Conservation (phyloP, 2,113 vertebrate species). For the Sarotherodon lohbergeri region DNA sequence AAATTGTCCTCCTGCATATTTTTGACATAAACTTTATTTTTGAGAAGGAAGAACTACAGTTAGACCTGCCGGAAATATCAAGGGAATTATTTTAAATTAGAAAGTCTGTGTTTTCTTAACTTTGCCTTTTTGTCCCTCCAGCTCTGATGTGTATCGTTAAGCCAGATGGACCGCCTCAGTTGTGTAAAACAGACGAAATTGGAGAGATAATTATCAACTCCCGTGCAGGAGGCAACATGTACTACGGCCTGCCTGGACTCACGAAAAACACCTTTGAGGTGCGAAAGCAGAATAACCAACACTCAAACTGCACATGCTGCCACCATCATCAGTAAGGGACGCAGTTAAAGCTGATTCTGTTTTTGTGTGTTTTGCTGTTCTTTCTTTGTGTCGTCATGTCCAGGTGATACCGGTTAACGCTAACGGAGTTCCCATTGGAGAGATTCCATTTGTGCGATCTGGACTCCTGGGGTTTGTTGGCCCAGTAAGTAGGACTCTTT, state of each 20-base stretch:
- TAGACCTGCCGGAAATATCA: background rate
- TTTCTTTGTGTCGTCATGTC: background rate
- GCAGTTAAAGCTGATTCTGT: background rate
- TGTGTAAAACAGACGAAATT: slow-evolving; percentile 96
- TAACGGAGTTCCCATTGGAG: slow-evolving; percentile 85
- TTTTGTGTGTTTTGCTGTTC: background rate
- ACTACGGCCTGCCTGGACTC: slow-evolving; percentile 90
- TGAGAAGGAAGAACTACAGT: background rate
- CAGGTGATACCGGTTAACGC: slow-evolving; percentile 91
- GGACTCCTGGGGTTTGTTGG: slow-evolving; percentile 94
- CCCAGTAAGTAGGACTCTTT: slow-evolving; percentile 78
- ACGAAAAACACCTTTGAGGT: slow-evolving; percentile 98
- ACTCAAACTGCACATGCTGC: background rate
- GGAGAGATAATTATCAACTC: slow-evolving; percentile 96
- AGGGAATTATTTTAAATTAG: background rate
- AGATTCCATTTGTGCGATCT: slow-evolving; percentile 91
- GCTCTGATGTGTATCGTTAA: slow-evolving; percentile 95
- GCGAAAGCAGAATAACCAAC: background rate
- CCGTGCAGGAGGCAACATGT: slow-evolving; percentile 89
- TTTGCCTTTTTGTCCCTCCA: slow-evolving; percentile 48
- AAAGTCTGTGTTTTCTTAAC: background rate
- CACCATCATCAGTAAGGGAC: background rate
- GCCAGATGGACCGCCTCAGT: slow-evolving; percentile 87
- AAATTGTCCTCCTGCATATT: background rate
- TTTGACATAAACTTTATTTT: background rate